Evolutionary conservation across 2,797 vertebrate species (phyloP), one percentile per base, ranked within the genome.

Genomic region (Poliocrania exsul): DNA sequence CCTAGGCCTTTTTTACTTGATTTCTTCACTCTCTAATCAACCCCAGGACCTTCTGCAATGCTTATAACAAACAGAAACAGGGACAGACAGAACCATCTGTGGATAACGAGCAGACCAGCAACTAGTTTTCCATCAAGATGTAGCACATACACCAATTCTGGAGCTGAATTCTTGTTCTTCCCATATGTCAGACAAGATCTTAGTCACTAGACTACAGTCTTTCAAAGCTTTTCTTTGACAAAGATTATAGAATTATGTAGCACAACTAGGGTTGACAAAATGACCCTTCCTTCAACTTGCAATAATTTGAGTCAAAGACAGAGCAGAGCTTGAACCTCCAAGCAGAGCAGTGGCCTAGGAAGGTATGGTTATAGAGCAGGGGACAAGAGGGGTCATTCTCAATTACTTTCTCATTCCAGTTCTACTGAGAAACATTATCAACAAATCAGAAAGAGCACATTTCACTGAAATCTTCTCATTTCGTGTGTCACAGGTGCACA

Each of bases 321-420:
- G 25, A 65, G 18, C 16, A 64, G 29, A 56, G 18, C 11, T 69
- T 77, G 20, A 61, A 25, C 6, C 4, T 53, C 42, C 31, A 72
- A 11, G 3, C 11, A 54, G n/a, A 54, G 4, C 13, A 69, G 17
- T 20, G 9, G 13, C 17, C 12, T 14, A 37, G 49, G 28, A 10
- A 70, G n/a, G 3, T 13, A n/a, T 4, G 5, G 29, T 3, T 40
- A 61, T 8, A 3, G 14, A 31, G 16, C 29, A 2, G 4, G 4
- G 6, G 3, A 60, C 16, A 65, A 75, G 18, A 33, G 8, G 1
- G 4, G 4, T 16, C 18, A 11, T 46, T 26, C 23, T 62, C 35
- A 18, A 6, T 29, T 50, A 51, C 24, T 49, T 38, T 28, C 15
- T 72, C 37, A 3, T 64, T 53, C n/a, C 24, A 37, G 16, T 74